These are phyloP conservation scores for Coptodon bakossiorum DNA, from an alignment of 2,113 vertebrate genomes.

Conservation along the genomic window DNA sequence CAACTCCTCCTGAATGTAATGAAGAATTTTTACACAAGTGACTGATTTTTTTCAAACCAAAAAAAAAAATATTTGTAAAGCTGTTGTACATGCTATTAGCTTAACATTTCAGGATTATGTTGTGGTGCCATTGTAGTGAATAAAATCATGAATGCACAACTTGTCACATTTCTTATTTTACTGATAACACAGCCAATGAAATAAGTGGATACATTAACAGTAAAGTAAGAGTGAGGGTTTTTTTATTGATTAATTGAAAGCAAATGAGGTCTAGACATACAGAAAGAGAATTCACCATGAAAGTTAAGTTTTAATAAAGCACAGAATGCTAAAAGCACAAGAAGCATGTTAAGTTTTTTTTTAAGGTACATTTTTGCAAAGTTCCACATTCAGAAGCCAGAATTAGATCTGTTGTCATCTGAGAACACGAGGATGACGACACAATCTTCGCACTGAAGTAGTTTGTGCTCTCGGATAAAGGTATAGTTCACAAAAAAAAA, in stretches of 20 bases:
- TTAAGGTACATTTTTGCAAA: conserved; percentile 62
- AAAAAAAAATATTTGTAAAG: conserved; percentile 26
- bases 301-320: conserved; percentile 44
- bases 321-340: conserved; percentile 64
- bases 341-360: conserved; percentile 45
- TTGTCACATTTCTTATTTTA: neutral
- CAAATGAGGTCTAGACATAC: conserved; percentile 57
- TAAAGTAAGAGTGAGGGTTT: conserved; percentile 43
- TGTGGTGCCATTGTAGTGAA: conserved; percentile 1
- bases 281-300: conserved; percentile 51
- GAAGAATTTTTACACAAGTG: conserved; percentile 30
- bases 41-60: conserved; percentile 51
- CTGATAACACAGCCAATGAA: neutral
- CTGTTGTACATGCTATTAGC: neutral
- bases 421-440: conserved; percentile 45
- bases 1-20: conserved; percentile 48
- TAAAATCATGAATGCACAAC: neutral
- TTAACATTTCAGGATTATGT: neutral
- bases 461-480: conserved; percentile 57
- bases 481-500: conserved; percentile 29
- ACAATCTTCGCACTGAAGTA: conserved; percentile 56
- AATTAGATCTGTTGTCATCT: conserved; percentile 30
- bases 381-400: conserved; percentile 63
- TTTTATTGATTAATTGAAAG: conserved; percentile 62
- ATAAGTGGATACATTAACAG: neutral